Evolutionary conservation across 2,888 invertebrate genomes (phyloP).

Genomic region (Pilophorus perplexus): DNA sequence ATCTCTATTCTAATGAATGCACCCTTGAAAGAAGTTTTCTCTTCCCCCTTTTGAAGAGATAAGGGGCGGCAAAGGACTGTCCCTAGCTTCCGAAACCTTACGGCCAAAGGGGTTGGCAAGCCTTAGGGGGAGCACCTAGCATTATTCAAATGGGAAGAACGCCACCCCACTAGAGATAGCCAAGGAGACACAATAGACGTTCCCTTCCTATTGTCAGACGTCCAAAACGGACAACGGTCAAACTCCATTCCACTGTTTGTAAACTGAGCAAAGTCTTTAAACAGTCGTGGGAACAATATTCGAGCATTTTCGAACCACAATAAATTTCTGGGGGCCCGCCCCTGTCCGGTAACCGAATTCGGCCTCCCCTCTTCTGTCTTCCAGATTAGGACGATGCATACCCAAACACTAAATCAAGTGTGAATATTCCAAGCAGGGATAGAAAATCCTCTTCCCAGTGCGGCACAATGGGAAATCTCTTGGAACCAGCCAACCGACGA

Average conservation of each 20-base stretch:
- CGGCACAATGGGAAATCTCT: too few relatives aligned
- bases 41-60: slow-evolving; percentile 4
- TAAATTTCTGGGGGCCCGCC: slow-evolving; percentile 29
- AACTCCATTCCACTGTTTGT: slow-evolving; percentile 33
- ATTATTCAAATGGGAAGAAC: slow-evolving; percentile 35
- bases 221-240: slow-evolving; percentile 37
- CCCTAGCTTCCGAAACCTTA: slow-evolving; percentile 24
- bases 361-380: slow-evolving; percentile 16
- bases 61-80: slow-evolving; percentile 11
- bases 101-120: slow-evolving; percentile 32
- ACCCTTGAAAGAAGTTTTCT: slow-evolving; percentile 32
- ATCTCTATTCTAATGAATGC: slow-evolving; percentile 38
- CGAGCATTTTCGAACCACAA: slow-evolving; percentile 26
- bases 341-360: slow-evolving; percentile 27
- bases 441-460: too few relatives aligned
- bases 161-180: slow-evolving; percentile 33
- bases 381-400: slow-evolving; percentile 38
- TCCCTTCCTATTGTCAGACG: slow-evolving; percentile 36
- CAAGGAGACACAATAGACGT: slow-evolving; percentile 26
- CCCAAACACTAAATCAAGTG: slow-evolving; percentile 36
- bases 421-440: slow-evolving; percentile 24
- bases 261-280: slow-evolving; percentile 40
- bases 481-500: too few relatives aligned
- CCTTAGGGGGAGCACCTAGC: slow-evolving; percentile 17
- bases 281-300: slow-evolving; percentile 40